Evolutionary conservation across 2,888 invertebrate genomes (phyloP), one percentile per base, ranked within the genome.

Genomic region (Syritta pipiens): DNA sequence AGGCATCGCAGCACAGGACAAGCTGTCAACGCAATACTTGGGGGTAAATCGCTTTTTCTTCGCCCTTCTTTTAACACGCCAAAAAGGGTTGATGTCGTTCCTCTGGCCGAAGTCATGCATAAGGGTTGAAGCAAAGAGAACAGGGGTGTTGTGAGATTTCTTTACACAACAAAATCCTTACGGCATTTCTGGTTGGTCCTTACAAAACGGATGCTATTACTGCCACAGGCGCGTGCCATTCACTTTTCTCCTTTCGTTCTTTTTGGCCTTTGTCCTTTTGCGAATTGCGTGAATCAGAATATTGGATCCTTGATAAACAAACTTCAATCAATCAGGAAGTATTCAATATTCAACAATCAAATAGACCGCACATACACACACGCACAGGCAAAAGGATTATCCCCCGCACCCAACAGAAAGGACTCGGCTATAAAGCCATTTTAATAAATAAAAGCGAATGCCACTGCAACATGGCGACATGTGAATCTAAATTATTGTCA

Each of bases 341-440:
- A 82, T 82, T 82, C 82, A 82, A 81, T 82, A 82, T 82, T 82
- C 82, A 81, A 68, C 60, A 82, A 82, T 81, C 81, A 82, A 81
- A 81, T 69, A 81, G 77, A 69, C 75, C 75, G 37, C n/a, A n/a
- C n/a, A n/a, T n/a, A 81, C 68, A 59, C 62, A 59, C 19, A 48
- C 26, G 9, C 3, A 3, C 59, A 30, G 10, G 17, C 24, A 4
- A 42, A 81, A 74, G 68, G 68, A 75, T 59, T 69, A 35, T 30
- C 30, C 24, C 55, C 35, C 20, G 17, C 14, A n/a, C n/a, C n/a
- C n/a, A 19, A 60, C 28, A 20, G 14, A 26, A 46, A 24, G 32
- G 48, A 57, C 55, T n/a, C n/a, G n/a, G 65, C 55, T 60, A 65
- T 79, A 68, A 79, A 79, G 79, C 67, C 79, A 79, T 79, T 79